phyloP scores from a whole-genome alignment of 2,113 vertebrate genomes.

The Haemorhous mexicanus region DNA sequence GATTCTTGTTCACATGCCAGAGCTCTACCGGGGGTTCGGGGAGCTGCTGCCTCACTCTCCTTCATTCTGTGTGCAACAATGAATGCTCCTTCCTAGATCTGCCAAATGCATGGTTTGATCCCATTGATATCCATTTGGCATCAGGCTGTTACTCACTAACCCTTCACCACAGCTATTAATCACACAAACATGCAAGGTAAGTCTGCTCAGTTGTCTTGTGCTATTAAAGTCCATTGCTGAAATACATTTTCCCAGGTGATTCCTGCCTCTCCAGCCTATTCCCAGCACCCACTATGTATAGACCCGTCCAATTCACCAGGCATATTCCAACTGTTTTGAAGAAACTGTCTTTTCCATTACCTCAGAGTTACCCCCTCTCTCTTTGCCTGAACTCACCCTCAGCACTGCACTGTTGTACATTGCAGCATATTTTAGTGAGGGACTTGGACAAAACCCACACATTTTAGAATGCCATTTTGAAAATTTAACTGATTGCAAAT shows the following conservation, averaged over 20 bases:
- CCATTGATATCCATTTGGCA: slow-evolving; percentile 48
- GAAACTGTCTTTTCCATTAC: background rate
- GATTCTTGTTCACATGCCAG: slow-evolving; percentile 33
- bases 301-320: background rate
- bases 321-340: background rate
- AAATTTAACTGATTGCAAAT: background rate
- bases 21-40: slow-evolving; percentile 2
- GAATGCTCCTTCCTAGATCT: slow-evolving; percentile 20
- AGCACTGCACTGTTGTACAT: background rate
- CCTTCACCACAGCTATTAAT: slow-evolving; percentile 32
- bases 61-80: slow-evolving; percentile 15
- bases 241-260: background rate
- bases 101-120: slow-evolving; percentile 33
- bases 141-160: slow-evolving; percentile 3
- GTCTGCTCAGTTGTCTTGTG: background rate
- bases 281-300: background rate
- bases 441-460: background rate
- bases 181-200: background rate
- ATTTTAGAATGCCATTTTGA: background rate
- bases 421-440: background rate
- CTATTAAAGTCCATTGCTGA: background rate
- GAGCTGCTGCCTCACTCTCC: background rate
- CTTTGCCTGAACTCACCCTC: background rate
- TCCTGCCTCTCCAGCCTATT: background rate
- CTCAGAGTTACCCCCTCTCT: background rate